These are phyloP conservation scores for Phymorhynchus buccinoides DNA, from an alignment of 1,140 invertebrate genomes.

Conservation along the genomic window DNA sequence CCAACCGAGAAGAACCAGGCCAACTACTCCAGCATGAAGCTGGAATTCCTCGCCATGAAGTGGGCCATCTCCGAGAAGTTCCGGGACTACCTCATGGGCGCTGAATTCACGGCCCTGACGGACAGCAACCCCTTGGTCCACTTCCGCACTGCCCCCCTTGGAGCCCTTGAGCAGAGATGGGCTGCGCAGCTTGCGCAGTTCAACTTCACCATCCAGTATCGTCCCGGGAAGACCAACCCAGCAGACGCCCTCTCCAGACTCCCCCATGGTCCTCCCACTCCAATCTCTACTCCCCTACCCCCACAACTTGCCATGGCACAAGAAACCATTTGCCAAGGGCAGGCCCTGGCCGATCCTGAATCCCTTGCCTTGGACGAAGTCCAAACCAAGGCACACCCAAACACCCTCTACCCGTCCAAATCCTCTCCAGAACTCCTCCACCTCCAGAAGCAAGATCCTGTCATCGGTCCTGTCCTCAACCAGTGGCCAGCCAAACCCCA, in stretches of 20 bases:
- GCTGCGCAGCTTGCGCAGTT: slow-evolving; percentile 44
- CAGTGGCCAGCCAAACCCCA: too few relatives aligned
- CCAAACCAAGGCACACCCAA: background rate
- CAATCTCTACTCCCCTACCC: background rate
- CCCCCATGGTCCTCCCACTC: background rate
- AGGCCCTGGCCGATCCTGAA: background rate
- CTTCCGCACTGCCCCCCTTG: too few relatives aligned
- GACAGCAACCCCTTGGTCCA: too few relatives aligned
- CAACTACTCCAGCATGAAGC: too few relatives aligned
- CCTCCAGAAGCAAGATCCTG: too few relatives aligned
- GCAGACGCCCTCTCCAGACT: slow-evolving; percentile 29
- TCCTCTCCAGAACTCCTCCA: too few relatives aligned
- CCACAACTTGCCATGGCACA: background rate
- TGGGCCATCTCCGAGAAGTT: too few relatives aligned
- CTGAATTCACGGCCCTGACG: slow-evolving; percentile 46
- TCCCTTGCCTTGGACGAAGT: background rate
- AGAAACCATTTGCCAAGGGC: background rate
- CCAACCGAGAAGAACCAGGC: too few relatives aligned
- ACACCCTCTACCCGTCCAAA: background rate
- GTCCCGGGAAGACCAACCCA: slow-evolving; percentile 17
- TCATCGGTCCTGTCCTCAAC: too few relatives aligned
- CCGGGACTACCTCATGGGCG: slow-evolving; percentile 44
- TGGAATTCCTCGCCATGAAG: too few relatives aligned
- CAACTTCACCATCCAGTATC: slow-evolving; percentile 33
- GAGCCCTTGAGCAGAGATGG: slow-evolving; percentile 52